Conservation (phyloP, 2,113 vertebrate genomes). For the Albula goreensis region DNA sequence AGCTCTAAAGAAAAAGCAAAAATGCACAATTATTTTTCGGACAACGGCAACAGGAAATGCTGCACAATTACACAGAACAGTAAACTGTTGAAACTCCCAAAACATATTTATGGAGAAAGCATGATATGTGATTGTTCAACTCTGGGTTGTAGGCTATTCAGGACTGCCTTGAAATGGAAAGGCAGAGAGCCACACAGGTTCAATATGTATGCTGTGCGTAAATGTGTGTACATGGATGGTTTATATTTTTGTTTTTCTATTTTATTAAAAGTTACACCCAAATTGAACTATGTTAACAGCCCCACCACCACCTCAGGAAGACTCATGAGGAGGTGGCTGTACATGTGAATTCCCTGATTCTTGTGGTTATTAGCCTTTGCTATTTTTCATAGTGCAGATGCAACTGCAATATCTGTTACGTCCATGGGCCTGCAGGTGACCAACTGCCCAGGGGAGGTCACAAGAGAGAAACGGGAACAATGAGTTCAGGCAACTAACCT, state of each 20-base stretch:
- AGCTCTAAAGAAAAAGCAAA: not conserved
- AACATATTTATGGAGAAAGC: not conserved
- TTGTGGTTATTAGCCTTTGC: no score
- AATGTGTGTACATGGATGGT: not conserved
- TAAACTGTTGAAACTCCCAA: not conserved
- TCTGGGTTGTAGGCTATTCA: not conserved
- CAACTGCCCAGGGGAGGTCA: no score
- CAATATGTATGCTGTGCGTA: not conserved
- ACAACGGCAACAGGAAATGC: conserved; percentile 9
- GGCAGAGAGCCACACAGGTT: not conserved
- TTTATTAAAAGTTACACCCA: no score
- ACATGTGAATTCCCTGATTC: no score
- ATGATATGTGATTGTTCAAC: not conserved
- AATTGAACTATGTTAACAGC: no score
- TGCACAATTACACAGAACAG: not conserved
- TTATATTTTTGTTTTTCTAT: not conserved
- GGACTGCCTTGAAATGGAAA: not conserved
- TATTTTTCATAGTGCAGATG: no score
- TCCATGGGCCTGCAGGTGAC: no score
- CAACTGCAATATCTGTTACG: no score
- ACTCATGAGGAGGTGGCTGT: no score
- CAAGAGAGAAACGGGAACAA: no score
- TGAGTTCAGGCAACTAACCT: no score
- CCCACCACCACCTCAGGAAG: no score
- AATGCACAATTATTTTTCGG: not conserved